Evolutionary conservation across 2,113 vertebrate species (phyloP).

Genomic region (Ranitomeya variabilis): DNA sequence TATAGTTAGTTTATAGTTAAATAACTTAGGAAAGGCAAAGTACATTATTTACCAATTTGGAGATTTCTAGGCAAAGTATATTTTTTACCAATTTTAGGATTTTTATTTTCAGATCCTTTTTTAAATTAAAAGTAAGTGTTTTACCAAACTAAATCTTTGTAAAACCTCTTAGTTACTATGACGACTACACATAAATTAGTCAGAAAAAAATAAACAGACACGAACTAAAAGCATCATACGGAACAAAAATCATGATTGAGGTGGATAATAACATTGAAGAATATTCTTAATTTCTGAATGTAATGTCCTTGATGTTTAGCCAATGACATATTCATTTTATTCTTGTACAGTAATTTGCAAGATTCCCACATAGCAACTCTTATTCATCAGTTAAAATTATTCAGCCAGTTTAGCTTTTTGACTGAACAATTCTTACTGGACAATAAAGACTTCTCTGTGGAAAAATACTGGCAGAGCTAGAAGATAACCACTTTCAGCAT

Average conservation of each 20-base stretch:
- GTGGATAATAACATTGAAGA: neutral
- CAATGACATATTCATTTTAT: constrained; percentile 22
- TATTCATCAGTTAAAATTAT: constrained; percentile 37
- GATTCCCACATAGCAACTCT: neutral
- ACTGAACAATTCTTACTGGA: neutral
- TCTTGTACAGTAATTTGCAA: neutral
- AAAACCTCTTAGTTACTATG: neutral
- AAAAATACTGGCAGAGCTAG: neutral
- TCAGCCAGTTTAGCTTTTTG: neutral
- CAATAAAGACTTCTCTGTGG: neutral
- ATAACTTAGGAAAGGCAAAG: too few relatives aligned
- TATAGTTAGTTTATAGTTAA: too few relatives aligned
- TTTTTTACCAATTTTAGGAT: too few relatives aligned
- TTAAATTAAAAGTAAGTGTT: too few relatives aligned
- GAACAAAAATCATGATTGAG: neutral
- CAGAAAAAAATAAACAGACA: neutral
- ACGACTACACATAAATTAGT: neutral
- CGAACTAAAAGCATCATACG: neutral
- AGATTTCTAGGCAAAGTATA: too few relatives aligned
- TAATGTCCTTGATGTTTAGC: constrained; percentile 19
- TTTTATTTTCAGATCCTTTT: too few relatives aligned
- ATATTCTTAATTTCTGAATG: constrained; percentile 14
- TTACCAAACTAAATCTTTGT: too few relatives aligned
- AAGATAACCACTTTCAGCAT: neutral
- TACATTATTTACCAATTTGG: too few relatives aligned